Evolutionary conservation across 2,113 vertebrate species (phyloP).

Genomic region (Zeus faber): DNA sequence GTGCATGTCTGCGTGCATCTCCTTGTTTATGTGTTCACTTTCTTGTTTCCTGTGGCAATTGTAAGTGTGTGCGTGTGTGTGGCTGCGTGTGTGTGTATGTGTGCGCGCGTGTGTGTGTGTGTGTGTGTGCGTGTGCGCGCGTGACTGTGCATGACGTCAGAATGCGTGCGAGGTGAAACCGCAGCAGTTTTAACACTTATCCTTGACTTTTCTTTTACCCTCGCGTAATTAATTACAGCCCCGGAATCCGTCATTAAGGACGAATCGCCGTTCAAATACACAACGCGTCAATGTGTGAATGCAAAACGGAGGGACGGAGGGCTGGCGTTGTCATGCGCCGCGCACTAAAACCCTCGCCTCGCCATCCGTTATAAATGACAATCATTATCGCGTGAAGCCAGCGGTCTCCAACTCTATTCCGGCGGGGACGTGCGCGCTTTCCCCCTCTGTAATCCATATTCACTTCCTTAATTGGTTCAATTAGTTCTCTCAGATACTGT

Average conservation of each 20-base stretch:
- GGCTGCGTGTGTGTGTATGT: slow-evolving; percentile 38
- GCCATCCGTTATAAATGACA: slow-evolving; percentile 54
- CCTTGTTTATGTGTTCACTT: slow-evolving; percentile 19
- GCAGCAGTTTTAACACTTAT: slow-evolving; percentile 49
- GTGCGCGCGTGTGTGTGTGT: no score
- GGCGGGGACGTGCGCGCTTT: slow-evolving; percentile 19
- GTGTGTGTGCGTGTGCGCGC: no score
- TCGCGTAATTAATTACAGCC: slow-evolving; percentile 57
- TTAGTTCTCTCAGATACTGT: slow-evolving; percentile 68
- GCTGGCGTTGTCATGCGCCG: slow-evolving; percentile 20
- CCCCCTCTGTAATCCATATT: slow-evolving; percentile 62
- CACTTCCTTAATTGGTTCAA: slow-evolving; percentile 70
- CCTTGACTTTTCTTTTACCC: slow-evolving; percentile 60
- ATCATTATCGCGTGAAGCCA: slow-evolving; percentile 55
- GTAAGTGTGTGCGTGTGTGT: slow-evolving; percentile 38
- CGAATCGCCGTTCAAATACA: slow-evolving; percentile 23
- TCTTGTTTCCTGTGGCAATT: slow-evolving; percentile 41
- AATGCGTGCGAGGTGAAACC: no score
- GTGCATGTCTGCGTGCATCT: slow-evolving; percentile 27
- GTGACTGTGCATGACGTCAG: no score
- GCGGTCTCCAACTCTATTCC: slow-evolving; percentile 44
- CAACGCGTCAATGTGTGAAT: slow-evolving; percentile 42
- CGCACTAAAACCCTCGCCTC: slow-evolving; percentile 21
- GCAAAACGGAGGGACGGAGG: slow-evolving; percentile 19
- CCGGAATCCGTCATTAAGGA: slow-evolving; percentile 46